phyloP scores from a whole-genome alignment of 2,797 vertebrate genomes.

The Ataeniobius toweri region DNA sequence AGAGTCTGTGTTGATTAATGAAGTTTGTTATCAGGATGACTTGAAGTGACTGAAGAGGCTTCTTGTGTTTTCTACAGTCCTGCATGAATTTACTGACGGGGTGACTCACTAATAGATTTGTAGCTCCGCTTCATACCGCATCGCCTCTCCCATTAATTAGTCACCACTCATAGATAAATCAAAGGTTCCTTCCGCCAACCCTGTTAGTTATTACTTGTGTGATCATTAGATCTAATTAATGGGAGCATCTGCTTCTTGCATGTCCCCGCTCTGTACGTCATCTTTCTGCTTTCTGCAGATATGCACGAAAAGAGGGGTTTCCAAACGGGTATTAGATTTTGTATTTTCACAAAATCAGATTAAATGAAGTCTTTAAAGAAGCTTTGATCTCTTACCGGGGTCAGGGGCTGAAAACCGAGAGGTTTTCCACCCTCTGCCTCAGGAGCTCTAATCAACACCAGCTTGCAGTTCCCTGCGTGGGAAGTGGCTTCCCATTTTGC shows the following conservation, averaged over 20 bases:
- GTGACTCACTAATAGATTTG: conserved; percentile 37
- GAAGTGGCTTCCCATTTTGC: conserved; percentile 39
- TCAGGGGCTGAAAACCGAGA: conserved; percentile 19
- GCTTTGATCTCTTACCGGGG: background rate
- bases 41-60: conserved; percentile 13
- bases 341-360: conserved; percentile 17
- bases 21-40: conserved; percentile 17
- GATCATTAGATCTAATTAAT: conserved; percentile 70
- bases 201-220: conserved; percentile 56
- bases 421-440: conserved; percentile 58
- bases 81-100: conserved; percentile 33
- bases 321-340: conserved; percentile 3
- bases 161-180: conserved; percentile 50
- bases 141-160: conserved; percentile 52
- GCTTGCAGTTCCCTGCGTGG: conserved; percentile 64
- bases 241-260: conserved; percentile 62
- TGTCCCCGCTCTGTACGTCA: conserved; percentile 25
- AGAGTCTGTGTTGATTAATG: conserved; percentile 6
- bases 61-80: conserved; percentile 24
- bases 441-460: conserved; percentile 70
- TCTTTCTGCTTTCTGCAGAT: conserved; percentile 17
- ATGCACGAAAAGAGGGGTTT: background rate
- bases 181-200: conserved; percentile 49
- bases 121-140: conserved; percentile 29
- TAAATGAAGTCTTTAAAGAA: conserved; percentile 23